Base-by-base conservation (phyloP, 2,113 vertebrate genomes). In the Scolopax mira region DNA sequence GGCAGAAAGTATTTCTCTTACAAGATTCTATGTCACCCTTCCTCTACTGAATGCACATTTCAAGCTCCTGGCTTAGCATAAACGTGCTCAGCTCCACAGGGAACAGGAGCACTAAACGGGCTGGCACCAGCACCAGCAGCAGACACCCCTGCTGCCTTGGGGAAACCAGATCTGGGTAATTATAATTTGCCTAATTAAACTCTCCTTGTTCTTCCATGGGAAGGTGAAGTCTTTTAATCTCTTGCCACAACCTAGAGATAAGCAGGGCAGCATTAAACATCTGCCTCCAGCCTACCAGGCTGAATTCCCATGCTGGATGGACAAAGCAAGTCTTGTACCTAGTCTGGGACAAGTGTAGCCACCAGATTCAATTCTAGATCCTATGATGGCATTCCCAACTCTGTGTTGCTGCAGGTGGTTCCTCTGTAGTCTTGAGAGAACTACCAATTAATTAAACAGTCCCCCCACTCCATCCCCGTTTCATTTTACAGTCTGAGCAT, bases 71-170 rank as follows among this genome's bases (percentile, higher is more conserved):
- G 37, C 37, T 91, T 51, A 33, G 18, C 27, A 19, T 2, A 4
- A 69, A 57, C 51, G 46, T 77, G 12, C 25, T 39, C 37, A 80
- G 39, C 35, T 83, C 42, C 46, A 74, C 1, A 2, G 33, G 23
- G 71, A 93, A 65, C 0, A 0, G 57, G 8, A 89, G 41, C 10
- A 1, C 51, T 69, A 44, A 0, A 0, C 19, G 67, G 46, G 12
- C 60, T 82, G 49, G 42, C 35, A 89, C 25, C 21, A 66, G 16
- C 41, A 42, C 39, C 35, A 89, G 23, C 21, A 66, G 16, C 41
- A 42, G 41, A 42, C 41, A 42, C 19, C 41, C 62, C 71, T 91
- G 70, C 42, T 78, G 48, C 78, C 75, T 64, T 58, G 22, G 33
- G 31, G 22, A 94, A 95, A 90, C 8, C 8, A 83, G 57, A 33